Evolutionary conservation across 2,888 invertebrate genomes (phyloP).

Genomic region (Andrena fulva): DNA sequence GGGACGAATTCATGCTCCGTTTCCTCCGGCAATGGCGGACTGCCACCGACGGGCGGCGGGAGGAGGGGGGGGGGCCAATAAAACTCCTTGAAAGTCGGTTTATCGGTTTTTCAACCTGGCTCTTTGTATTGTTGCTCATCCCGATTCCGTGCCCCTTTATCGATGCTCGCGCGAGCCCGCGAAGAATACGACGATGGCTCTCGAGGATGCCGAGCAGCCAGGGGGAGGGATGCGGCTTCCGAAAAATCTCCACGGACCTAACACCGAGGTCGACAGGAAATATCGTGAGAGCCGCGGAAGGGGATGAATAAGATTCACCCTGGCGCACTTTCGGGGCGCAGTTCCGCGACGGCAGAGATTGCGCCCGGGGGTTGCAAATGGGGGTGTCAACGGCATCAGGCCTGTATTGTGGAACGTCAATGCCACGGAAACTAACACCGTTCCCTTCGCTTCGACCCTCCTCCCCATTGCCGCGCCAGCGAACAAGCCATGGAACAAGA

Average conservation of each 20-base stretch:
- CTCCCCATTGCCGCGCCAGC: conserved; percentile 50
- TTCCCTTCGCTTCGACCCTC: conserved; percentile 67
- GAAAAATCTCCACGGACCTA: conserved; percentile 12
- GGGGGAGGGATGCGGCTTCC: not conserved
- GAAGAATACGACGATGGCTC: not conserved
- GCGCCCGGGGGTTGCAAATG: conserved; percentile 76
- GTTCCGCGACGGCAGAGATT: conserved; percentile 69
- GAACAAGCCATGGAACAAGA: conserved; percentile 50
- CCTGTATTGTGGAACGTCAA: conserved; percentile 83
- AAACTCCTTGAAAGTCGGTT: conserved; percentile 18
- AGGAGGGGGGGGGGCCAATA: conserved; percentile 29
- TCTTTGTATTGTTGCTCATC: conserved; percentile 1
- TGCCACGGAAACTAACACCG: conserved; percentile 83
- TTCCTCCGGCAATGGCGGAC: conserved; percentile 56
- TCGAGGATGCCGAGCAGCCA: not conserved
- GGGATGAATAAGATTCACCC: conserved; percentile 76
- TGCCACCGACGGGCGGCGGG: conserved; percentile 7
- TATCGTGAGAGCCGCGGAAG: conserved; percentile 70
- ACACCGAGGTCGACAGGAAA: conserved; percentile 69
- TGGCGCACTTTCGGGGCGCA: conserved; percentile 69
- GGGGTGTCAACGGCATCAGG: conserved; percentile 81
- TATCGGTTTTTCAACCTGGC: conserved; percentile 6
- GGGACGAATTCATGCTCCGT: conserved; percentile 65
- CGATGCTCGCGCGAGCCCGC: not conserved
- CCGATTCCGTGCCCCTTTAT: not conserved